Base-by-base conservation (phyloP, 2,797 vertebrate species). In the Hybognathus amarus region DNA sequence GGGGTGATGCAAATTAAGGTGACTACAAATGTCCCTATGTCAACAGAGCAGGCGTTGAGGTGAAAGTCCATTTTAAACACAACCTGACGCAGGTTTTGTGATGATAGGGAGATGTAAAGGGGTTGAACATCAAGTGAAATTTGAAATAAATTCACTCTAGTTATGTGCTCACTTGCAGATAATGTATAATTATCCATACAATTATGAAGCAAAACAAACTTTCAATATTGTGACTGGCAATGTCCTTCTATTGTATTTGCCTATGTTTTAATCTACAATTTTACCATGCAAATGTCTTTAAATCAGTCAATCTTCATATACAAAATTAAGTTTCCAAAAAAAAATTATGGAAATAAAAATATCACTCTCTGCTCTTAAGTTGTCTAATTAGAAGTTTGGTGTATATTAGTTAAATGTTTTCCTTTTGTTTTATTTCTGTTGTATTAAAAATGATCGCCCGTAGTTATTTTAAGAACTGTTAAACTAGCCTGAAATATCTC, bases 31-130 rank as follows among this genome's bases (percentile, higher is more conserved):
- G 78, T 94, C 91, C 88, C 91, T 91, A 90, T 89, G 93, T 91
- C 90, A 91, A 94, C 90, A 88, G 30, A 88, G 88, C 87, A 90
- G 88, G 89, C 86, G 56, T 81, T 78, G 88, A 87, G 93, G 93
- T 93, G 91, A 93, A 94, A 94, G 93, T 94, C 92, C 92, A 93
- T 91, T 90, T 89, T 91, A 93, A 94, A 93, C 93, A 93, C 90
- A 94, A 56, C 36, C 63, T n/a, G 7, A 42, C 38, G 40, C 56
- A 38, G 68, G 73, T 68, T 83, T 76, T 76, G 73, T n/a, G 11
- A 15, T 45, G 74, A 68, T 30, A n/a, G 17, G 42, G 54, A 61
- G 24, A 56, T n/a, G 38, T 71, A 22, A 76, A 67, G 17, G 17
- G 10, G 15, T 54, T 68, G 36, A n/a, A 24, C 33, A 59, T 54